A percentile compares a stretch with the other conserved stretches of the same genome.
These are phyloP conservation scores for Phortica variegata DNA, from an alignment of 1,140 invertebrate species.

Conservation along the genomic window DNA sequence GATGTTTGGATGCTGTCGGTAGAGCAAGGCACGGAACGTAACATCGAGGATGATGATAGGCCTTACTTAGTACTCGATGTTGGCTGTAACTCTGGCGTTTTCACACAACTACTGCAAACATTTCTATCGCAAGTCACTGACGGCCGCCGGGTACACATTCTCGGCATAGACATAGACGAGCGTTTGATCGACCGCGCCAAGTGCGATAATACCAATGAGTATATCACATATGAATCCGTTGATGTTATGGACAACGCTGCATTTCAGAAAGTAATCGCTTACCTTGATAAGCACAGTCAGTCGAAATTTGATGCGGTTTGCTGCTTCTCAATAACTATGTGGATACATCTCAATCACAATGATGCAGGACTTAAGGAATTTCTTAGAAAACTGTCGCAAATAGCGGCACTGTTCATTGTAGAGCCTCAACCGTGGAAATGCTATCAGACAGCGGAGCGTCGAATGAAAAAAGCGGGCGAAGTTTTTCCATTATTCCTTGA, in stretches of 20 bases:
- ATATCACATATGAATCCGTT: conserved; percentile 62
- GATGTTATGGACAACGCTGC: conserved; percentile 64
- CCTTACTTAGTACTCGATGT: conserved; percentile 69
- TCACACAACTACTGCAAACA: conserved; percentile 62
- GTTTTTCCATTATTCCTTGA: conserved; percentile 64
- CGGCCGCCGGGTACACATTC: conserved; percentile 59
- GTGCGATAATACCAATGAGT: conserved; percentile 57
- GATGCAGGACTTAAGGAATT: conserved; percentile 68
- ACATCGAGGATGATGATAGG: conserved; percentile 20
- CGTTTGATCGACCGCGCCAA: conserved; percentile 68
- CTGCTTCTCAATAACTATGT: conserved; percentile 84
- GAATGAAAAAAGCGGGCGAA: conserved; percentile 64
- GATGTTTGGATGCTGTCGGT: conserved; percentile 59
- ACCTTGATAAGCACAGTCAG: conserved; percentile 56
- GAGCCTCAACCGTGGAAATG: conserved; percentile 84
- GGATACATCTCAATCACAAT: conserved; percentile 82
- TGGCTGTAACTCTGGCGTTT: conserved; percentile 77
- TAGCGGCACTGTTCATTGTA: conserved; percentile 65
- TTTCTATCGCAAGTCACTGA: conserved; percentile 24
- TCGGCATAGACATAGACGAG: conserved; percentile 76
- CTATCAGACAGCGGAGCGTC: conserved; percentile 70
- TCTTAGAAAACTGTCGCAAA: conserved; percentile 60
- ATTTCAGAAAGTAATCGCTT: conserved; percentile 51
- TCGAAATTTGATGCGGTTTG: conserved; percentile 69
- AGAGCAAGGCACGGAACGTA: neutral